Conservation (phyloP, 2,797 vertebrate genomes). For the Nyctalus aviator region DNA sequence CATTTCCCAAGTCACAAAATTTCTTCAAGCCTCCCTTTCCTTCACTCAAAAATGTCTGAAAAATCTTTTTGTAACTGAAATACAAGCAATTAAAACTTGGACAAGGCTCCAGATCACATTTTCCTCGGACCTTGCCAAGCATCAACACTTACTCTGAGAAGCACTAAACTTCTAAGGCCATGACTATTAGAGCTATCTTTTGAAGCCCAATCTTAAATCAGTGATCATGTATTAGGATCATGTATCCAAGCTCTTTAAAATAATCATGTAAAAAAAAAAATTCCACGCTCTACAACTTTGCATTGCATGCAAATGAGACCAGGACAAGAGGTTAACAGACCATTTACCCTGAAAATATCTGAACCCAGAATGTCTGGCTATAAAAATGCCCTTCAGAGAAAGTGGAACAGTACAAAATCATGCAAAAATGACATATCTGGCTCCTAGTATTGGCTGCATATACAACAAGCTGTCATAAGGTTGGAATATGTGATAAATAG, state of each 20-base stretch:
- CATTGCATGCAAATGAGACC: not conserved
- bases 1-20: not conserved
- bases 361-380: not conserved
- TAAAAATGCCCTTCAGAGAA: not conserved
- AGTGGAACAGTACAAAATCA: not conserved
- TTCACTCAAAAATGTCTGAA: conserved; percentile 8
- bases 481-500: not conserved
- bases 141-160: not conserved
- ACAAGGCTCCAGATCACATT: not conserved
- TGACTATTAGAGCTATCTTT: not conserved
- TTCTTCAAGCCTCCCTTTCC: not conserved
- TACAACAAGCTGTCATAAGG: not conserved
- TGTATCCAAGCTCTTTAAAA: not conserved
- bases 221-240: not conserved
- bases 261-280: not conserved
- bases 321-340: not conserved
- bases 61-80: not conserved
- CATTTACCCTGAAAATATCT: not conserved
- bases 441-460: not conserved
- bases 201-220: not conserved
- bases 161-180: not conserved
- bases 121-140: not conserved
- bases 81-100: not conserved
- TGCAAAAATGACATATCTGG: not conserved
- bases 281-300: not conserved